Conservation (phyloP, 2,888 invertebrate genomes). For the Xanthia icteritia region DNA sequence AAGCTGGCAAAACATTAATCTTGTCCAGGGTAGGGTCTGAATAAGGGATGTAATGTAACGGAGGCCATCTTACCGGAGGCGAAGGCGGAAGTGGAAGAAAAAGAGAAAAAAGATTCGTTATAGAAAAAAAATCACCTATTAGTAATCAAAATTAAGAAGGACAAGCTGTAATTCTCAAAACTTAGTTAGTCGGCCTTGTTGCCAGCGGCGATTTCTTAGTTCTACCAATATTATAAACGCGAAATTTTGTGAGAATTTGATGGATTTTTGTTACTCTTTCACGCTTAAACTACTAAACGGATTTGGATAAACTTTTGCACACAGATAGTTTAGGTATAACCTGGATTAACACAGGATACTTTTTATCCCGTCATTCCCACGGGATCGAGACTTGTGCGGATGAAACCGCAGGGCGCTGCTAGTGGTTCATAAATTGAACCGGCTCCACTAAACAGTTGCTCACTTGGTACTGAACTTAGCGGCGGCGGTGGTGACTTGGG, state of each 20-base stretch:
- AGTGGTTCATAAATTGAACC: neutral
- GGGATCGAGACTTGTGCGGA: no score
- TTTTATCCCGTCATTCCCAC: no score
- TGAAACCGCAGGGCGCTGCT: no score
- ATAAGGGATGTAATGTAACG: conserved; percentile 9
- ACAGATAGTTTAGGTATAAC: no score
- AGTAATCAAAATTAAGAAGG: neutral
- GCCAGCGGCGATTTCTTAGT: neutral
- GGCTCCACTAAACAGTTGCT: conserved; percentile 1
- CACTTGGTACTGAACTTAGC: neutral
- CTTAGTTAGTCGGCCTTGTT: neutral
- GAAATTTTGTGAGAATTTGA: no score
- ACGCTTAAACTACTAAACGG: no score
- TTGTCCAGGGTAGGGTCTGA: conserved; percentile 65
- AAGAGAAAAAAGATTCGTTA: neutral
- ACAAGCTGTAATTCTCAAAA: neutral
- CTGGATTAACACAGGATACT: no score
- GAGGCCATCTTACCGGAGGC: neutral
- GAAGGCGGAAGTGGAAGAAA: neutral
- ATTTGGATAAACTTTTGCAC: no score
- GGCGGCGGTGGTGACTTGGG: neutral
- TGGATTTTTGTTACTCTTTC: no score
- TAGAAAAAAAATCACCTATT: neutral
- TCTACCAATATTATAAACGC: no score
- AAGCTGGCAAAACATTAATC: conserved; percentile 70